These are phyloP conservation scores for Myrmophylax atrothorax DNA, from an alignment of 2,113 vertebrate species.

Conservation along the genomic window DNA sequence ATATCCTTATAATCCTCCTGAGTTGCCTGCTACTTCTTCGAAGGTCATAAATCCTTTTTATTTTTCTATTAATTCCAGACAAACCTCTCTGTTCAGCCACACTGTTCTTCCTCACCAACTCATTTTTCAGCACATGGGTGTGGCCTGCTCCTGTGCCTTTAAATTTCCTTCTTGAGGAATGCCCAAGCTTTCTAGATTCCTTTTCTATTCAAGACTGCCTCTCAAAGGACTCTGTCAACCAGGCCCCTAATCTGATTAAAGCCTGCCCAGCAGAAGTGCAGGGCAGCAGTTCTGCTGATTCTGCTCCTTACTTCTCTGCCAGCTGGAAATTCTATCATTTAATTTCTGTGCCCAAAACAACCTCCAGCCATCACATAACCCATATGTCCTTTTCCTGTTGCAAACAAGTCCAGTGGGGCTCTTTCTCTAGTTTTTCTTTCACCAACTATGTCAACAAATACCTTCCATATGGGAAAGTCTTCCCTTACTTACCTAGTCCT, in stretches of 20 bases:
- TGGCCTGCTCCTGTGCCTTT: too few relatives aligned
- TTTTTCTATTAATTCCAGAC: too few relatives aligned
- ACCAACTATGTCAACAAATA: neutral
- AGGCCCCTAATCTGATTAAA: neutral
- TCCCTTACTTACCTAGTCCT: neutral
- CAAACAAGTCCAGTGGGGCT: neutral
- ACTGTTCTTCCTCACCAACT: too few relatives aligned
- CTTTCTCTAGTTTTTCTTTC: neutral
- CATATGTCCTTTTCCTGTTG: too few relatives aligned
- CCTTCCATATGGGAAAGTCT: neutral
- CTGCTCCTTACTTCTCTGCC: neutral
- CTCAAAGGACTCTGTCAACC: neutral
- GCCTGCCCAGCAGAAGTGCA: neutral
- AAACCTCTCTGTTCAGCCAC: too few relatives aligned
- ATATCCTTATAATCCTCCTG: neutral
- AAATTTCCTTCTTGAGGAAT: neutral
- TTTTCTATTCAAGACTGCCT: neutral
- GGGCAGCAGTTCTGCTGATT: neutral
- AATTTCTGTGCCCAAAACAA: neutral
- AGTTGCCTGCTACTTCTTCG: neutral
- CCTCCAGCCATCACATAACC: too few relatives aligned
- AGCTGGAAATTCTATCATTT: neutral
- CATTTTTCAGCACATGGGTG: too few relatives aligned
- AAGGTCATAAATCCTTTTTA: too few relatives aligned
- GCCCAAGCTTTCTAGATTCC: neutral